These are phyloP conservation scores for Garrulus glandarius DNA, from an alignment of 2,797 vertebrate species.

Conservation along the genomic window DNA sequence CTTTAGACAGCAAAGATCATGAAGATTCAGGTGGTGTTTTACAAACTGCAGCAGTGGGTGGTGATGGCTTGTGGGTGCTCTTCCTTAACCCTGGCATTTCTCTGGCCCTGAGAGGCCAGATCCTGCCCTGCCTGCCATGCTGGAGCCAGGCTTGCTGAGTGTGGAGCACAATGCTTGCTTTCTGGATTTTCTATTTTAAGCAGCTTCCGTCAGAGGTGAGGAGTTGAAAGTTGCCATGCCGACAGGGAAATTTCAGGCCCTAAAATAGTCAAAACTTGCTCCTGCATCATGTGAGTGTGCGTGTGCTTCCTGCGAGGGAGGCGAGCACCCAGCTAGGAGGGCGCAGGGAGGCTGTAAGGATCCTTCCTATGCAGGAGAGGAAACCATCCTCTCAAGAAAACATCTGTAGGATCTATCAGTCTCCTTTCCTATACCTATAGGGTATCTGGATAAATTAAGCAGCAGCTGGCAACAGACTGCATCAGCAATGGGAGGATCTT, in stretches of 20 bases:
- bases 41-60: neutral
- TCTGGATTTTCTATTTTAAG: conserved; percentile 50
- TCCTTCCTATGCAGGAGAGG: neutral
- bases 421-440: neutral
- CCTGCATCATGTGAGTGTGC: conserved; percentile 24
- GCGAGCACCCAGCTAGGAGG: conserved; percentile 25
- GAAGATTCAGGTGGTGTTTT: neutral
- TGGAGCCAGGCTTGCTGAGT: neutral
- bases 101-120: neutral
- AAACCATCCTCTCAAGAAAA: neutral
- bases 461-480: neutral
- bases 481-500: neutral
- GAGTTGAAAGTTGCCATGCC: conserved; percentile 74
- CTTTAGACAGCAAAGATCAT: neutral
- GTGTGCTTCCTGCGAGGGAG: conserved; percentile 13
- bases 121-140: neutral
- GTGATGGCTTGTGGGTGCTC: accelerated
- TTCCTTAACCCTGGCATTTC: neutral
- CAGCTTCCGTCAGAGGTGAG: conserved; percentile 59
- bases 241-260: conserved; percentile 70
- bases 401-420: neutral
- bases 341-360: neutral
- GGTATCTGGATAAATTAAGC: neutral
- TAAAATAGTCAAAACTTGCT: conserved; percentile 72
- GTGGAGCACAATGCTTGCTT: neutral